phyloP scores from a whole-genome alignment of 2,797 vertebrate genomes.

The Centroberyx gerrardi region DNA sequence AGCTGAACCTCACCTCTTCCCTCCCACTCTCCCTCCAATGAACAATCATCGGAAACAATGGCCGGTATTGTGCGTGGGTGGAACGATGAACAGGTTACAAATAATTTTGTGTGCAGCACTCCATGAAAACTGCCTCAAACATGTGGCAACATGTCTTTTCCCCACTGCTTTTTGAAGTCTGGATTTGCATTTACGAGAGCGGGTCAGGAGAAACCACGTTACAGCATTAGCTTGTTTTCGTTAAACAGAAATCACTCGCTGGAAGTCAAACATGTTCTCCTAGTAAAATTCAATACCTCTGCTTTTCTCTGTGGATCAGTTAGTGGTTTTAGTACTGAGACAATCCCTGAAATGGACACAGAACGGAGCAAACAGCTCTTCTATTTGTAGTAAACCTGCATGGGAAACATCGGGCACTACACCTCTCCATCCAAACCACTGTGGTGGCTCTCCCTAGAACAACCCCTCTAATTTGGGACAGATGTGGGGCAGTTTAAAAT shows the following conservation, averaged over 20 bases:
- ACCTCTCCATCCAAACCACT: conserved; percentile 77
- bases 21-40: conserved; percentile 53
- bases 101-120: conserved; percentile 44
- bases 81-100: conserved; percentile 51
- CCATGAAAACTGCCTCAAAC: conserved; percentile 56
- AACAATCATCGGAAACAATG: conserved; percentile 54
- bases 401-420: conserved; percentile 76
- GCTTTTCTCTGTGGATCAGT: conserved; percentile 17
- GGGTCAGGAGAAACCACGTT: conserved; percentile 29
- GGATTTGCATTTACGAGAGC: conserved; percentile 52
- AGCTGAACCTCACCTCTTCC: conserved; percentile 45
- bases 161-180: conserved; percentile 47
- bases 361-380: conserved; percentile 52
- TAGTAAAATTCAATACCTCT: neutral
- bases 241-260: conserved; percentile 42
- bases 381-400: conserved; percentile 80
- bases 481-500: conserved; percentile 83
- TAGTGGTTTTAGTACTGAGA: conserved; percentile 46
- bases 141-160: conserved; percentile 58
- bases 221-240: conserved; percentile 26
- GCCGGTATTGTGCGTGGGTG: conserved; percentile 15
- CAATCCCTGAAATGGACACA: conserved; percentile 47
- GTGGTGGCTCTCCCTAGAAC: conserved; percentile 78
- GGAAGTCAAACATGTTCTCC: conserved; percentile 32
- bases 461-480: conserved; percentile 84